Percentiles rank a stretch among this genome's conserved stretches.
These are phyloP conservation scores for Lasioglossum villosulum DNA, from an alignment of 2,888 invertebrate species.

Conservation along the genomic window DNA sequence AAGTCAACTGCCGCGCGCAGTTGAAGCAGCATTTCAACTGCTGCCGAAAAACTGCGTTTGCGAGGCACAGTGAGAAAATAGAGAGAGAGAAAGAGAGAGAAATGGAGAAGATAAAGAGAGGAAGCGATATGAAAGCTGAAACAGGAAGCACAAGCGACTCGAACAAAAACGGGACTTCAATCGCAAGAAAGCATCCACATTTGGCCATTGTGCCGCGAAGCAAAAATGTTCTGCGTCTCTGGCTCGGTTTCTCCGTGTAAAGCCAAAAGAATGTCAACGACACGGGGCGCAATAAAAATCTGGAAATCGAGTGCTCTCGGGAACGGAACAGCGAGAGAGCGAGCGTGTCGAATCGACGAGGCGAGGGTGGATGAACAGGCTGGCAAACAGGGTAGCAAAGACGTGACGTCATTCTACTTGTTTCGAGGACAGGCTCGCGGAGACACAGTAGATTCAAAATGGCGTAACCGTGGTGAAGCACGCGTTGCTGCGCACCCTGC, in stretches of 20 bases:
- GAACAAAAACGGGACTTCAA: constrained; percentile 40
- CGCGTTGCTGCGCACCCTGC: constrained; percentile 44
- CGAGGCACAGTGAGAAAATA: neutral
- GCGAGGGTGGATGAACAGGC: neutral
- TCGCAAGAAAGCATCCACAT: constrained; percentile 34
- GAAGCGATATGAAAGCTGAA: neutral
- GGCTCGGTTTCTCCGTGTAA: neutral
- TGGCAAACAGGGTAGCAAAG: constrained; percentile 6
- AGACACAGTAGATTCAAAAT: constrained; percentile 23
- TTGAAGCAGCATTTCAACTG: constrained; percentile 1
- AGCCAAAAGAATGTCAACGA: neutral
- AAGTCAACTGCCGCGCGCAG: constrained; percentile 2
- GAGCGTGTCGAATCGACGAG: constrained; percentile 14
- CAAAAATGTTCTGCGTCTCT: constrained; percentile 16
- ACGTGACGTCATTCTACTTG: constrained; percentile 36
- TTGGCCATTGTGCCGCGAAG: neutral
- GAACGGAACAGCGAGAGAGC: constrained; percentile 10
- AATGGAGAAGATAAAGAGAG: neutral
- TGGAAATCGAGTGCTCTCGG: constrained; percentile 6
- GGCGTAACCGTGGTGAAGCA: constrained; percentile 42
- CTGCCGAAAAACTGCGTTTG: neutral
- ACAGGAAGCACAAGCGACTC: constrained; percentile 15
- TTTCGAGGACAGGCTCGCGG: constrained; percentile 14
- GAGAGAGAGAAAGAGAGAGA: neutral
- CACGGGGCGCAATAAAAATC: constrained; percentile 24